Evolutionary conservation across 2,888 invertebrate genomes (phyloP), one percentile per base, ranked within the genome.

Genomic region (Helobdella robusta): DNA sequence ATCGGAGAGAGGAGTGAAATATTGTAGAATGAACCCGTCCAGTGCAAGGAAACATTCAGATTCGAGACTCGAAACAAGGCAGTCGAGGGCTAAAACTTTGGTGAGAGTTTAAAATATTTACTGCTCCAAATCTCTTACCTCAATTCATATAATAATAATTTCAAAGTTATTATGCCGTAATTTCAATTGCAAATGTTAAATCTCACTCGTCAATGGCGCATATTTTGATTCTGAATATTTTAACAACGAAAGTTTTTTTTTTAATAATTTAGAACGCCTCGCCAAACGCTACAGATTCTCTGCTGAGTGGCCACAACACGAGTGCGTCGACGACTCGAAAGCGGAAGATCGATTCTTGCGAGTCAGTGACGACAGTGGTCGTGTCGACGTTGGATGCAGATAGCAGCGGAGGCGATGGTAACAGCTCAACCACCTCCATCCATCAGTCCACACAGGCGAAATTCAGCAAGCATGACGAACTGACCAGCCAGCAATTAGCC

Each of bases 341-440:
- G 50, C 46, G 62, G 11, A 62, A 62, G 62, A 62, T 62, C 62
- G 62, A 62, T 35, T 62, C 62, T 30, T 62, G 62, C 64, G 64
- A 67, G n/a, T 67, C 66, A 18, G 65, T 65, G 1, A 66, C 63
- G n/a, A 44, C 64, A 35, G 66, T 46, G 34, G 66, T 50, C 25
- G 62, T 62, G 28, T 62, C 62, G 3, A 48, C 44, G 34, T 40
- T 62, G n/a, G 63, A 67, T 52, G 64, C 66, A 32, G 66, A 67
- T 52, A 60, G 60, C 36, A 65, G 67, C 40, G 64, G 67, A 2
- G 67, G 63, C 50, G 67, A 64, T 59, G 67, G 67, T 46, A 64
- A 50, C 35, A 35, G 62, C 34, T 62, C 64, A 48, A 59, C 64
- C 50, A 64, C 66, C 48, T 59, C 64, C 34, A 65, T 64, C 18